Evolutionary conservation across 2,888 invertebrate genomes (phyloP).

Genomic region (Callosobruchus maculatus): DNA sequence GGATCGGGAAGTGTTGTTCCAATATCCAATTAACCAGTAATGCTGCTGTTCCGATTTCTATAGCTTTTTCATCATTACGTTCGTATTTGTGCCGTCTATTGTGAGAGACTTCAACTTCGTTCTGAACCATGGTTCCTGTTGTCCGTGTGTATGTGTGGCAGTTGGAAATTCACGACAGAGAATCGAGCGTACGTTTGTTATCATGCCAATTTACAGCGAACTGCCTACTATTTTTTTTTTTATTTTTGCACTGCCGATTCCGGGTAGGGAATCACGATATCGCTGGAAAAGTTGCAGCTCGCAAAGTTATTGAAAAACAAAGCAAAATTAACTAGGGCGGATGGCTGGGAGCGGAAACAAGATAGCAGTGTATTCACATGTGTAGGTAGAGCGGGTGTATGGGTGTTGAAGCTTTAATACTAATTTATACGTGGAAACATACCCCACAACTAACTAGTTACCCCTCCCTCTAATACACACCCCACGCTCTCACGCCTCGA

Average conservation of each 20-base stretch:
- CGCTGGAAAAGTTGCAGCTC: neutral
- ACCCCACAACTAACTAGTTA: too few relatives aligned
- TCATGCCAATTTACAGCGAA: neutral
- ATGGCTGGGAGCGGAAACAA: neutral
- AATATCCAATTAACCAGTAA: neutral
- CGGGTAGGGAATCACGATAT: neutral
- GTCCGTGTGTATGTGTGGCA: neutral
- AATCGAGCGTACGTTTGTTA: neutral
- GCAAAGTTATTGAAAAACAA: neutral
- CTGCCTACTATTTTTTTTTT: neutral
- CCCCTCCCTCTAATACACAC: too few relatives aligned
- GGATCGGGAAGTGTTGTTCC: neutral
- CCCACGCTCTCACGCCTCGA: too few relatives aligned
- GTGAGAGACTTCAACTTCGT: neutral
- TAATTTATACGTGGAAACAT: too few relatives aligned
- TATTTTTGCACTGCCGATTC: neutral
- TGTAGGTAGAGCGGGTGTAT: too few relatives aligned
- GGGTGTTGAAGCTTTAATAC: too few relatives aligned
- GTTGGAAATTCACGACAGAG: neutral
- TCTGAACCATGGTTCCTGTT: neutral
- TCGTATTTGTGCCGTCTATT: neutral
- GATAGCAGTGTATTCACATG: neutral
- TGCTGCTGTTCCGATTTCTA: neutral
- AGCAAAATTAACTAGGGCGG: neutral
- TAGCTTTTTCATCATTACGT: neutral